These are phyloP conservation scores for Aphrophora alni DNA, from an alignment of 2,888 invertebrate species.

Conservation along the genomic window DNA sequence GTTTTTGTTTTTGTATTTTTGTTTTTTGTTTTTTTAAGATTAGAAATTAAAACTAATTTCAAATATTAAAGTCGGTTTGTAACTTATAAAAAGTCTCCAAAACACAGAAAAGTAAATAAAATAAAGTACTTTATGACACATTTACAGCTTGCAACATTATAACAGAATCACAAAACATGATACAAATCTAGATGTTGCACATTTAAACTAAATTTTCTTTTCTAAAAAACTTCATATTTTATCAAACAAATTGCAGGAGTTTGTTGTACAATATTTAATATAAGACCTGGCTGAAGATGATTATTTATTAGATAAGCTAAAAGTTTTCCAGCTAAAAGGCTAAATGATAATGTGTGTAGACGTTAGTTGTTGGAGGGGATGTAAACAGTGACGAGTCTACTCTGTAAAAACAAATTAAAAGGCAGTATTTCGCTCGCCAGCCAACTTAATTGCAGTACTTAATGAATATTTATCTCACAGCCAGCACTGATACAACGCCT, in stretches of 20 bases:
- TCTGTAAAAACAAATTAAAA: slow-evolving; percentile 42
- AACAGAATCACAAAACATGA: too few species aligned
- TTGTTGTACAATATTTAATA: background rate
- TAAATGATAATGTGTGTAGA: background rate
- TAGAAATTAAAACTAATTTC: too few species aligned
- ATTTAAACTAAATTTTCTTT: too few species aligned
- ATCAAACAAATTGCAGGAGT: background rate
- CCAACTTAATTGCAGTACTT: slow-evolving; percentile 39
- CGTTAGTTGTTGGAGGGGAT: background rate
- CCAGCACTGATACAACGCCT: slow-evolving; percentile 40
- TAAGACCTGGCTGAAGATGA: background rate
- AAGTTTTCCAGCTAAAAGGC: background rate
- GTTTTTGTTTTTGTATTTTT: too few species aligned
- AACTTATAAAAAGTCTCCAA: too few species aligned
- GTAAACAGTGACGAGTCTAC: background rate
- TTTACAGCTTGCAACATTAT: too few species aligned
- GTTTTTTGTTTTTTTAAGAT: too few species aligned
- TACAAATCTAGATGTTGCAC: too few species aligned
- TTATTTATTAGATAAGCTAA: background rate
- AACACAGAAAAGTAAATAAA: too few species aligned
- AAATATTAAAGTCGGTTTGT: too few species aligned
- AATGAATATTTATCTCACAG: slow-evolving; percentile 40
- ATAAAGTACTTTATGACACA: too few species aligned
- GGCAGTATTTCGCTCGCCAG: slow-evolving; percentile 38
- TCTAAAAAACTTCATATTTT: background rate